These are phyloP conservation scores for Crypturellus tataupa DNA, from an alignment of 2,797 vertebrate species.

Conservation along the genomic window DNA sequence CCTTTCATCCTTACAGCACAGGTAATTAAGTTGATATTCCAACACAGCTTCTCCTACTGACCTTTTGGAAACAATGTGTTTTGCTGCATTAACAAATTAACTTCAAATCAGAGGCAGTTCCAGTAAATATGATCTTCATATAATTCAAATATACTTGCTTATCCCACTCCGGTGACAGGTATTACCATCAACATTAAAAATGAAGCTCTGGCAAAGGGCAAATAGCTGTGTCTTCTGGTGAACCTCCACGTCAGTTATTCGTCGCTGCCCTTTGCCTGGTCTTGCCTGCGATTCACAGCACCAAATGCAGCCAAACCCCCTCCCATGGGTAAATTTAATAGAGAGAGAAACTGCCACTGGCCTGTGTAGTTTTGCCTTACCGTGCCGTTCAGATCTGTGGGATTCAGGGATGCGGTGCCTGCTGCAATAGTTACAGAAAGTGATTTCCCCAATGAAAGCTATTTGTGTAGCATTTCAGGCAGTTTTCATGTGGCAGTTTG, in stretches of 20 bases:
- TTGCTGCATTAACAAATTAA: constrained; percentile 87
- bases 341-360: background rate
- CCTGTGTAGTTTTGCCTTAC: fast-evolving
- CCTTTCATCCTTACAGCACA: constrained; percentile 53
- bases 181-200: background rate
- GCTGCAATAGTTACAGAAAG: background rate
- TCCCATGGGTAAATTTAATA: background rate
- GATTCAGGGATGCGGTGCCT: background rate
- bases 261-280: background rate
- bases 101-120: constrained; percentile 77
- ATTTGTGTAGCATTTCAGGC: background rate
- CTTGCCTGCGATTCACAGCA: background rate
- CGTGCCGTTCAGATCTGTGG: fast-evolving
- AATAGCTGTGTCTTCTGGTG: background rate
- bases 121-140: constrained; percentile 62
- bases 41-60: constrained; percentile 78
- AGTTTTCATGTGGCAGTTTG: background rate
- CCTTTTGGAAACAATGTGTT: constrained; percentile 83
- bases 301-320: fast-evolving
- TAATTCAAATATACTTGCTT: constrained; percentile 12
- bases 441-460: too few species aligned
- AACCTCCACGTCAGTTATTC: background rate
- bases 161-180: background rate
- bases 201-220: constrained; percentile 5
- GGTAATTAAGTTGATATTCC: constrained; percentile 84